phyloP scores from a whole-genome alignment of 2,797 vertebrate species.

The Florisuga fusca region DNA sequence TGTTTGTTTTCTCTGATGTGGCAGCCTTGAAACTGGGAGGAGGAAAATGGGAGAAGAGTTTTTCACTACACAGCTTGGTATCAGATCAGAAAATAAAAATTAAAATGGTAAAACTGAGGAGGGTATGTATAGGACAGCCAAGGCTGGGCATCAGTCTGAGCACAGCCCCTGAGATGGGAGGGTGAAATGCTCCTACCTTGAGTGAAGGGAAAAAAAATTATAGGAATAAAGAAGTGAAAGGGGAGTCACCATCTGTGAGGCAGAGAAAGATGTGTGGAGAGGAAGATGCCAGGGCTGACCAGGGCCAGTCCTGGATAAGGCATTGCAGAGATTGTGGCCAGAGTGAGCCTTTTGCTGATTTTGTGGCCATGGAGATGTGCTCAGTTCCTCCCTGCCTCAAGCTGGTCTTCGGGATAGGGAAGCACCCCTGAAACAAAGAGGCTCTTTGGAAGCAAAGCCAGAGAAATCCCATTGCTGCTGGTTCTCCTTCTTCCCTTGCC shows the following conservation, averaged over 20 bases:
- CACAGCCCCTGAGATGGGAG: neutral
- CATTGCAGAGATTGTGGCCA: neutral
- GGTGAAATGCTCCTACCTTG: neutral
- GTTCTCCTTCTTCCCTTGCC: neutral
- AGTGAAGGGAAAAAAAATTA: fast-evolving
- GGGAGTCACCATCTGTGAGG: fast-evolving
- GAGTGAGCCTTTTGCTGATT: neutral
- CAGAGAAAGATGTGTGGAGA: neutral
- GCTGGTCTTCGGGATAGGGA: neutral
- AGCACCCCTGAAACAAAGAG: neutral
- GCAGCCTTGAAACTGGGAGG: neutral
- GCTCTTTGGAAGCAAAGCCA: neutral
- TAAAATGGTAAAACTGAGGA: neutral
- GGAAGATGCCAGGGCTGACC: neutral
- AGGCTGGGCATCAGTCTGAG: neutral
- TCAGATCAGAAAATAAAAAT: neutral
- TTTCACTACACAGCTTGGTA: neutral
- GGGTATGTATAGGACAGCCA: neutral
- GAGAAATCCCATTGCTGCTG: fast-evolving
- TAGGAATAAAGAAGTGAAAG: neutral
- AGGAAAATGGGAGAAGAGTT: neutral
- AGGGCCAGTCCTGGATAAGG: neutral
- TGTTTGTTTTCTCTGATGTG: too few species aligned
- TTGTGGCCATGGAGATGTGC: neutral
- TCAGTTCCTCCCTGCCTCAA: neutral